Evolutionary conservation across 2,888 invertebrate genomes (phyloP).

Genomic region (Agonopterix heracliana): DNA sequence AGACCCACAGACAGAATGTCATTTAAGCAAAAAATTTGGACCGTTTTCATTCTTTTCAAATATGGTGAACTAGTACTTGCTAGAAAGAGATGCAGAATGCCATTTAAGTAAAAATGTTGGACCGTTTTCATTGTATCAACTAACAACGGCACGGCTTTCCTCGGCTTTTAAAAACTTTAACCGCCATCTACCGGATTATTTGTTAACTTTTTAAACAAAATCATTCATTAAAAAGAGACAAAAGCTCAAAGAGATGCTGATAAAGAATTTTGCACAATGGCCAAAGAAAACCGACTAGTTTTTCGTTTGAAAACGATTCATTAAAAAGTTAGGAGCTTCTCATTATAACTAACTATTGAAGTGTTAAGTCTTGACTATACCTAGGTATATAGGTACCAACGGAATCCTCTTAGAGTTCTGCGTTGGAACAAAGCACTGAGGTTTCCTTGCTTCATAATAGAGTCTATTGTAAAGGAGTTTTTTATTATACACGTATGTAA

Average conservation of each 20-base stretch:
- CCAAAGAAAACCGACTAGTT: slow-evolving; percentile 28
- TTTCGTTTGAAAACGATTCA: slow-evolving; percentile 35
- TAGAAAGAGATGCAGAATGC: no score
- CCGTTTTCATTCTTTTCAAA: no score
- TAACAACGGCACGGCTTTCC: no score
- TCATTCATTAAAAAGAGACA: not conserved
- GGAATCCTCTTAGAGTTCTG: slow-evolving; percentile 11
- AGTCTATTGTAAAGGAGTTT: not conserved
- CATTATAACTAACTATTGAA: slow-evolving; percentile 39
- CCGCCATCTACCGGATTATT: not conserved
- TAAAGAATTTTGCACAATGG: slow-evolving; percentile 29
- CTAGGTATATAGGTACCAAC: not conserved
- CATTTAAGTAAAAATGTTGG: no score
- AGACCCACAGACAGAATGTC: no score
- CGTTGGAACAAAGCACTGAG: slow-evolving; percentile 4
- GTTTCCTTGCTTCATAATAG: not conserved
- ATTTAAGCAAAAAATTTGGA: no score
- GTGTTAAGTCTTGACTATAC: slow-evolving; percentile 12
- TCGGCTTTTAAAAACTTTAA: not conserved
- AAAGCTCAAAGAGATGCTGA: slow-evolving; percentile 22
- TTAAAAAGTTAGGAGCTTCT: slow-evolving; percentile 39
- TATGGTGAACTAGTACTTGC: no score
- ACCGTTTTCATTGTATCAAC: no score
- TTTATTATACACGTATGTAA: not conserved
- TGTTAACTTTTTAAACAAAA: not conserved